Evolutionary conservation across 2,888 invertebrate genomes (phyloP).

Genomic region (Andricus quercusramuli): DNA sequence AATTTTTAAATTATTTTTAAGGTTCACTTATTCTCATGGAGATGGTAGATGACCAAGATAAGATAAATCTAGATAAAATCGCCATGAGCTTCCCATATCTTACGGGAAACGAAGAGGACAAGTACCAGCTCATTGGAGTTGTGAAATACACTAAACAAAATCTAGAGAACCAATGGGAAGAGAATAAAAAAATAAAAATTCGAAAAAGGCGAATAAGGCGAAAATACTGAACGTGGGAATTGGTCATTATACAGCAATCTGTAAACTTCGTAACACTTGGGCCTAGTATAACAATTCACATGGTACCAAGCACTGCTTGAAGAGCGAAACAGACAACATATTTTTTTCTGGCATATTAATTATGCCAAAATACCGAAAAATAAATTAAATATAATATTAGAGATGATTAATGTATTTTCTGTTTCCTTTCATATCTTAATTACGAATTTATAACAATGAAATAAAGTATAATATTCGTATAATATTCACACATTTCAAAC

Average conservation of each 20-base stretch:
- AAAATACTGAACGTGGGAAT: neutral
- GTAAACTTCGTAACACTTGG: neutral
- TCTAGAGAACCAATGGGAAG: neutral
- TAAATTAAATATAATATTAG: neutral
- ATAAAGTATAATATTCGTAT: too few relatives aligned
- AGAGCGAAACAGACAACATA: neutral
- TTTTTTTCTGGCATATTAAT: neutral
- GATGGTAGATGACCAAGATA: neutral
- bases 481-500: too few relatives aligned
- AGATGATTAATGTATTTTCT: too few relatives aligned
- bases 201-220: neutral
- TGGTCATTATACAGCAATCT: neutral
- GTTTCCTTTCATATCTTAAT: too few relatives aligned
- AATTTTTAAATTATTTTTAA: neutral
- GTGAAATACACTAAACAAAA: neutral
- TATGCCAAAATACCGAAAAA: slow-evolving; percentile 12
- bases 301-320: neutral
- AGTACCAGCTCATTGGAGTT: neutral
- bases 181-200: neutral
- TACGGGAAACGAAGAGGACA: neutral
- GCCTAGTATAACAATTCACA: neutral
- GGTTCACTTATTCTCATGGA: slow-evolving; percentile 9
- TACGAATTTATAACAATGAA: too few relatives aligned
- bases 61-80: neutral
- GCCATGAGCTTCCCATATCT: slow-evolving; percentile 3